phyloP scores from a whole-genome alignment of 53 echinoderm and acorn worm species.

The Stichopus horrens region DNA sequence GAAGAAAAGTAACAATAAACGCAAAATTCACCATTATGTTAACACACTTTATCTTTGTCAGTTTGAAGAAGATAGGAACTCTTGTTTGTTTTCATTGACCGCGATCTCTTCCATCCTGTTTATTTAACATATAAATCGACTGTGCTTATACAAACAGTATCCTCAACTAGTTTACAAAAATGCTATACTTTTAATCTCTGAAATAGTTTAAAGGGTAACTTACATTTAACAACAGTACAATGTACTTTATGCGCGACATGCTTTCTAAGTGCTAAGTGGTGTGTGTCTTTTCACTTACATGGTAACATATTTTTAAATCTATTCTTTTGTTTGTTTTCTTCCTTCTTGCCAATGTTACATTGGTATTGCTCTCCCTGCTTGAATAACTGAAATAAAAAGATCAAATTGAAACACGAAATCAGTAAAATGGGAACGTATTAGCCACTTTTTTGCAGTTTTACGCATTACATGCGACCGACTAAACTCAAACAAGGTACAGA shows the following conservation, averaged over 20 bases:
- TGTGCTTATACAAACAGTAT: not conserved
- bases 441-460: too few relatives aligned
- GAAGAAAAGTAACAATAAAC: too few relatives aligned
- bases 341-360: constrained; percentile 47
- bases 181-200: not conserved
- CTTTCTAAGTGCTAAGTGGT: not conserved
- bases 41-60: too few relatives aligned
- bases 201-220: too few relatives aligned
- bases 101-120: too few relatives aligned
- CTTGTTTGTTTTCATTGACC: too few relatives aligned
- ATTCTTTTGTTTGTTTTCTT: constrained; percentile 63
- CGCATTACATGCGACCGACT: too few relatives aligned
- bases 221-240: not conserved
- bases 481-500: not conserved
- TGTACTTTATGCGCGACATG: not conserved
- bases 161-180: not conserved
- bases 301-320: constrained; percentile 70
- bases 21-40: too few relatives aligned
- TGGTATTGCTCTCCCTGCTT: constrained; percentile 43
- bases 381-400: not conserved
- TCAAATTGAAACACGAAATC: not conserved
- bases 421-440: too few relatives aligned
- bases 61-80: too few relatives aligned
- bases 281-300: constrained; percentile 48
- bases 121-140: not conserved